phyloP scores from a whole-genome alignment of 2,888 invertebrate genomes.

The Hyles lineata region DNA sequence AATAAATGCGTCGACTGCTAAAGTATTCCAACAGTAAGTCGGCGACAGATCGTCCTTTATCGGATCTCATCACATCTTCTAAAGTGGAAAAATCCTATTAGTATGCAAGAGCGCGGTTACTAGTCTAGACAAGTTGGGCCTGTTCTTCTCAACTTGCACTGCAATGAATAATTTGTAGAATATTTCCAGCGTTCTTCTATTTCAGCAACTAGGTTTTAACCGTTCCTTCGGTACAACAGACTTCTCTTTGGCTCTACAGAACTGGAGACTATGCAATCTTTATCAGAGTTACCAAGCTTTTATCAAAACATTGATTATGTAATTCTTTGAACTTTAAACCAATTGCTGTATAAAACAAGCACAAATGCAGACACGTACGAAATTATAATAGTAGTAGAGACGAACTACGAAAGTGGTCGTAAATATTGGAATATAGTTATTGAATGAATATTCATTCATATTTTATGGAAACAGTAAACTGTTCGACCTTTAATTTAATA shows the following conservation, averaged over 20 bases:
- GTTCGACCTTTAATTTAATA: not conserved
- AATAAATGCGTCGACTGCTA: not conserved
- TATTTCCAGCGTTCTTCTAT: not conserved
- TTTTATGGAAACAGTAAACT: not conserved
- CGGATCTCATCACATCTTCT: not conserved
- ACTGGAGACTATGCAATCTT: too few relatives aligned
- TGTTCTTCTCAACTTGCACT: not conserved
- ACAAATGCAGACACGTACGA: not conserved
- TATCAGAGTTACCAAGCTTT: too few relatives aligned
- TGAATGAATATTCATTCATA: not conserved
- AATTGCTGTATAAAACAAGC: too few relatives aligned
- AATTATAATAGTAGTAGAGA: too few relatives aligned
- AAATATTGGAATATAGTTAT: slow-evolving; percentile 6
- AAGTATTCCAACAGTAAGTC: slow-evolving; percentile 1
- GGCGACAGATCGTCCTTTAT: slow-evolving; percentile 2
- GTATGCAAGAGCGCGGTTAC: slow-evolving; percentile 15
- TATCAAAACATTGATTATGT: too few relatives aligned
- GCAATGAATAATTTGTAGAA: not conserved
- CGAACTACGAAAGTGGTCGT: not conserved
- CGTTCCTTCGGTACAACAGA: too few relatives aligned
- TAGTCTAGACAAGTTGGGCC: slow-evolving; percentile 6
- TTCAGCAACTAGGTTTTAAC: too few relatives aligned
- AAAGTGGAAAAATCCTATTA: slow-evolving; percentile 28
- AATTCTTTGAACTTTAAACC: too few relatives aligned
- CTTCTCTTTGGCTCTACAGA: too few relatives aligned